Conservation (phyloP, 2,888 invertebrate species). For the Pristionchus fissidentatus region DNA sequence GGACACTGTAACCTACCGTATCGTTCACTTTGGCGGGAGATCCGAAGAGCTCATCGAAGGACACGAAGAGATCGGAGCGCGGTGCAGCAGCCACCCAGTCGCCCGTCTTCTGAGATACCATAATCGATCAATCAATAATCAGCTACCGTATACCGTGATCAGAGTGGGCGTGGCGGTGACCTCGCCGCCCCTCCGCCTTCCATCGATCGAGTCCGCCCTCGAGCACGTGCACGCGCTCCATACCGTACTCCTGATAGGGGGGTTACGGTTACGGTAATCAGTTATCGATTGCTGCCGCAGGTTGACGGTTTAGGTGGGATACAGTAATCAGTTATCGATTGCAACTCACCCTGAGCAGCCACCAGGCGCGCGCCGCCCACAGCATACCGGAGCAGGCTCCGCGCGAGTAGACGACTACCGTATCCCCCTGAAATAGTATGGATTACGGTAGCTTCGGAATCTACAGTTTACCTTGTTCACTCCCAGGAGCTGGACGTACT, state of each 20-base stretch:
- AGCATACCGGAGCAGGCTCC: constrained; percentile 70
- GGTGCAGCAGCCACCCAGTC: constrained; percentile 11
- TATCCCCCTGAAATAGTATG: constrained; percentile 50
- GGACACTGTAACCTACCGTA: constrained; percentile 14
- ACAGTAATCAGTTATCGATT: constrained; percentile 2
- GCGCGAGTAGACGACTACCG: constrained; percentile 64
- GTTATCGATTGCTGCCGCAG: background rate
- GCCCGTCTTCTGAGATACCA: background rate
- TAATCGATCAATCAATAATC: background rate
- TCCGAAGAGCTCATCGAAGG: constrained; percentile 41
- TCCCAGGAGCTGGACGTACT: constrained; percentile 68
- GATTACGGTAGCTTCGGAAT: background rate
- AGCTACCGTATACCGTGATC: constrained; percentile 23
- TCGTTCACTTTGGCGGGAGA: constrained; percentile 28
- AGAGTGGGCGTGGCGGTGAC: constrained; percentile 28
- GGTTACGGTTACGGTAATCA: background rate
- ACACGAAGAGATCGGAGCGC: background rate
- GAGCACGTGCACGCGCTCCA: constrained; percentile 60
- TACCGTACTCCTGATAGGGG: constrained; percentile 66
- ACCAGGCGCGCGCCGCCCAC: constrained; percentile 68
- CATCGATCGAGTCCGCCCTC: constrained; percentile 71
- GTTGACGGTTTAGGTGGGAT: background rate
- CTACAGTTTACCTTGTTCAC: constrained; percentile 58
- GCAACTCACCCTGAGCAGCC: constrained; percentile 68
- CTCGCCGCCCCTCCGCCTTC: constrained; percentile 57